Evolutionary conservation across 2,888 invertebrate genomes (phyloP), one percentile per base, ranked within the genome.

Genomic region (Deroplatys truncata): DNA sequence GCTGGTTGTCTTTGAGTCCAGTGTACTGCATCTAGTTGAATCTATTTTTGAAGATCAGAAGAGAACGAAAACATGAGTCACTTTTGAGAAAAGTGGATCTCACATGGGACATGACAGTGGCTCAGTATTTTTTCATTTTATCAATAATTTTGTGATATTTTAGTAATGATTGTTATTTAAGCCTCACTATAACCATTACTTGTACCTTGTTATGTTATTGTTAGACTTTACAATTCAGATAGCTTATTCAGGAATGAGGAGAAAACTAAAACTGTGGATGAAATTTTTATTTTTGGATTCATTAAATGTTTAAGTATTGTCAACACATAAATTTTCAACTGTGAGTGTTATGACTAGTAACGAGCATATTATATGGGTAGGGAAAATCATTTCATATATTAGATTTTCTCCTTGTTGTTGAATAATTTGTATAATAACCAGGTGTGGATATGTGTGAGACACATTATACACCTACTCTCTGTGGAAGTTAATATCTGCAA

Each of bases 161-260:
- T 94, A 94, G 94, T 94, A 94, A 94, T 90, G 94, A 93, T 94
- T 94, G 94, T 94, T 94, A 94, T 94, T 94, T 94, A 94, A 94
- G 94, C 94, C 94, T 94, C 94, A 94, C 93, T 94, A 94, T 93
- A 92, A 92, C 91, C 91, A 92, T 91, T 92, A 91, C 91, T 92
- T 92, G 92, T 92, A 92, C 92, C 92, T 92, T 92, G 92, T 92
- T 92, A 92, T 92, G 90, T 91, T 91, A 92, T 92, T 92, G 93
- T 93, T 93, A 93, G 93, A 93, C 92, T 92, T 93, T 93, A 93
- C 93, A 93, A 93, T 94, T 93, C 93, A 93, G 92, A 93, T 93
- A 93, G 93, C 93, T 92, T 92, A 92, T 93, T 93, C 93, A 93
- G 92, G 92, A 93, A 93, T 93, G 92, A 93, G 93, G 93, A 93